Base-by-base conservation (phyloP, 2,113 vertebrate genomes). In the Pagrus major region DNA sequence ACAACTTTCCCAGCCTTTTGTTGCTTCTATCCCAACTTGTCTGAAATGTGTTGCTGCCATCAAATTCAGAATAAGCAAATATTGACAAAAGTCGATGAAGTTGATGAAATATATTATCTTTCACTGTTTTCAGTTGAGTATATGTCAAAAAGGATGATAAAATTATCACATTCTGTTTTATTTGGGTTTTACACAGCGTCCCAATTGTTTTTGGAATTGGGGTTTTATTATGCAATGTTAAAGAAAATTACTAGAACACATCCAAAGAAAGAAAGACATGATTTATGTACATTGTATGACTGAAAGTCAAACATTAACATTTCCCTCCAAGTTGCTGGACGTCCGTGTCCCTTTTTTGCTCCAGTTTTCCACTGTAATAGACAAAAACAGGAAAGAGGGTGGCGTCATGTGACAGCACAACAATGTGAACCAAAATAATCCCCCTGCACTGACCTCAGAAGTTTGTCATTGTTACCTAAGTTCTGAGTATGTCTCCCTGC, bases 361-460 rank as follows among this genome's bases (percentile, higher is more conserved):
- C 3, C 16, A 21, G 20, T 46, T 59, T 66, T 65, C n/a, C 25
- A 3, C 41, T 39, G 21, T 2, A 54, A 35, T 35, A 52, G 47
- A 86, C 66, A 89, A 89, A 73, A 44, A 69, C 79, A 88, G 81
- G 85, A 88, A 89, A 37, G 11, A 7, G 21, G 37, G 47, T 6
- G 47, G n/a, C 0, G 11, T 15, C 52, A n/a, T 56, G 46, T 46
- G 29, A 73, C 18, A 15, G 21, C 20, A 44, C 0, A 77, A 68
- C 73, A 81, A 39, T 63, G n/a, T 61, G 20, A 71, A 68, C 20
- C 23, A 49, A 68, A 78, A 35, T n/a, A 78, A 41, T 12, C 71
- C 14, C 55, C 39, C 25, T 20, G 12, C 31, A n/a, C 52, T 25
- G 12, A 27, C 7, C 25, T 69, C 18, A 42, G 44, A 75, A 25